Conservation (phyloP, 2,113 vertebrate species). For the Aegithalos caudatus region DNA sequence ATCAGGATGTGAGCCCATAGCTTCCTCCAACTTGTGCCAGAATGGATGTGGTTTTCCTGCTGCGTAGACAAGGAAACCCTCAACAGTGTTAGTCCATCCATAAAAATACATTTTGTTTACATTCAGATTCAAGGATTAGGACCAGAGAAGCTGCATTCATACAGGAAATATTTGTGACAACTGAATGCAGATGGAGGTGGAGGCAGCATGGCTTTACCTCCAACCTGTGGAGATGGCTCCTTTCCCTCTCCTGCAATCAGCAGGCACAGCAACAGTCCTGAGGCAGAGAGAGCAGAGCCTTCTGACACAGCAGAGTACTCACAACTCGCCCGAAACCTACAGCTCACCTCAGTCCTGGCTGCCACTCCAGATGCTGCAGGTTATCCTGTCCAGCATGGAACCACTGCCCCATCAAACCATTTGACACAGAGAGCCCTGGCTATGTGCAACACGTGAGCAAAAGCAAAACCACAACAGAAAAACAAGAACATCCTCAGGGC, state of each 20-base stretch:
- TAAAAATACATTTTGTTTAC: background rate
- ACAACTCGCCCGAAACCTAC: accelerated
- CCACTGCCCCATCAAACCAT: background rate
- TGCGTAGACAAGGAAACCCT: background rate
- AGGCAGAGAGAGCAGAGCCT: background rate
- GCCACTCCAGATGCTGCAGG: background rate
- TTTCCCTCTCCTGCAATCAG: background rate
- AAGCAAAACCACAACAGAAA: background rate
- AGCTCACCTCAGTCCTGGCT: background rate
- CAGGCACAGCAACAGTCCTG: background rate
- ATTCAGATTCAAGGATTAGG: background rate
- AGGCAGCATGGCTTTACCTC: background rate
- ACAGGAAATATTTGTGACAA: background rate
- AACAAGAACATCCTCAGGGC: background rate
- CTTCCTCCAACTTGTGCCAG: background rate
- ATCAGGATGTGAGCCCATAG: background rate
- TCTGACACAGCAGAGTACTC: background rate
- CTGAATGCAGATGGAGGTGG: background rate
- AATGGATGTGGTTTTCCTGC: background rate
- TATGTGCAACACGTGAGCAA: background rate
- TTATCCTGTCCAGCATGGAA: background rate
- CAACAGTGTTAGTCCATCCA: background rate
- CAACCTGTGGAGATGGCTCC: accelerated
- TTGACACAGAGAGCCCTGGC: accelerated
- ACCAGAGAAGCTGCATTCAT: background rate